phyloP scores from a whole-genome alignment of 2,888 invertebrate species.

The Callimorpha dominula region DNA sequence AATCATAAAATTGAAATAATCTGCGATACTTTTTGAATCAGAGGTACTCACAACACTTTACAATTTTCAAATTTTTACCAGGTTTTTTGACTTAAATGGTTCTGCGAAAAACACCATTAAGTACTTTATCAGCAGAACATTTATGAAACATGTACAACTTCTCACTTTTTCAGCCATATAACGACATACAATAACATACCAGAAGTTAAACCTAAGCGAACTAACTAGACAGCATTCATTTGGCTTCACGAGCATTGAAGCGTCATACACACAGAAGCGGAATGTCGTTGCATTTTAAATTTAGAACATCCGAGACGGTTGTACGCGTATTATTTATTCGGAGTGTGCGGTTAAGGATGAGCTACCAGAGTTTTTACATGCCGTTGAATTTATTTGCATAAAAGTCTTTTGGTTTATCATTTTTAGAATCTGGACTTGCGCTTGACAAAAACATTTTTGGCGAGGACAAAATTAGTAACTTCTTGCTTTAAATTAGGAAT shows the following conservation, averaged over 20 bases:
- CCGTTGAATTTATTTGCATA: not conserved
- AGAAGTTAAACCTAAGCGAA: slow-evolving; percentile 1
- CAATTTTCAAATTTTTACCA: no score
- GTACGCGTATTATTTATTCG: slow-evolving; percentile 54
- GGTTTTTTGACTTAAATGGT: no score
- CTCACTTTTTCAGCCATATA: no score
- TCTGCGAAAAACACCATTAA: no score
- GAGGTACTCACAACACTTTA: no score
- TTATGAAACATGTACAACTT: no score
- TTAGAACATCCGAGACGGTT: slow-evolving; percentile 61
- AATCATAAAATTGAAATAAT: no score
- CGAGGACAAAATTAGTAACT: not conserved
- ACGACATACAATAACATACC: not conserved
- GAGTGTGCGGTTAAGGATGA: slow-evolving; percentile 44
- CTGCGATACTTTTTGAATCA: no score
- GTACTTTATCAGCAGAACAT: no score
- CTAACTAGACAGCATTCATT: slow-evolving; percentile 39
- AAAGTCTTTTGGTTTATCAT: not conserved
- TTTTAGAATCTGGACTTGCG: not conserved
- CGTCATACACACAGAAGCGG: slow-evolving; percentile 51
- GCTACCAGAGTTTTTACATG: not conserved
- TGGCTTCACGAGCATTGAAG: slow-evolving; percentile 42
- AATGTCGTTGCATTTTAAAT: slow-evolving; percentile 66
- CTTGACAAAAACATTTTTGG: no score
- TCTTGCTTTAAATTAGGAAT: no score